Evolutionary conservation across 2,797 vertebrate genomes (phyloP).

Genomic region (Cynodonichthys magdalenae): DNA sequence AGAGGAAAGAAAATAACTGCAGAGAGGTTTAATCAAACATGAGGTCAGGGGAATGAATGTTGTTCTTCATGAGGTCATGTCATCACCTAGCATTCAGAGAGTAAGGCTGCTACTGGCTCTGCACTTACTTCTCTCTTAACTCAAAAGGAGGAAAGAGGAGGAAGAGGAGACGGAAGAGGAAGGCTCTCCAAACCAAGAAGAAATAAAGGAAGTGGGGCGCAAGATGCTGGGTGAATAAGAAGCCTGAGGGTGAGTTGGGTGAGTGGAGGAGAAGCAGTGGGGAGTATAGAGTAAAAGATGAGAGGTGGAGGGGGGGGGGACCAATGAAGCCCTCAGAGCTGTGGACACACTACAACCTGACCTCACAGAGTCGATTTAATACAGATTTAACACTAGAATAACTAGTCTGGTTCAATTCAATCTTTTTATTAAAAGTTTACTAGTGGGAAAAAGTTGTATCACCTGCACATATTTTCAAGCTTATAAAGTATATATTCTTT

Average conservation of each 20-base stretch:
- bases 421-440: too few species aligned
- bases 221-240: slow-evolving; percentile 42
- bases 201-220: slow-evolving; percentile 55
- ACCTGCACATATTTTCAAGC: too few species aligned
- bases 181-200: slow-evolving; percentile 69
- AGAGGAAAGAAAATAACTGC: slow-evolving; percentile 40
- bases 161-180: slow-evolving; percentile 68
- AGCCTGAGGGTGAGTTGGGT: slow-evolving; percentile 54
- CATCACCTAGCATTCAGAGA: slow-evolving; percentile 75
- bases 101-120: slow-evolving; percentile 84
- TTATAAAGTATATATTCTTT: too few species aligned
- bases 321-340: slow-evolving; percentile 61
- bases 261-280: slow-evolving; percentile 51
- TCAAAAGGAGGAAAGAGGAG: slow-evolving; percentile 80
- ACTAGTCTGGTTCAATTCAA: too few species aligned
- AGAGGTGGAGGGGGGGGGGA: slow-evolving; percentile 52
- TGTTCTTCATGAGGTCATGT: slow-evolving; percentile 68
- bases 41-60: slow-evolving; percentile 65
- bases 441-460: too few species aligned
- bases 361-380: too few species aligned
- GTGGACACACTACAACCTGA: slow-evolving; percentile 46
- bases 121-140: slow-evolving; percentile 85
- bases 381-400: background rate
- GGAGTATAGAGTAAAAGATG: slow-evolving; percentile 42
- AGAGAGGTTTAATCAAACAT: slow-evolving; percentile 63